Evolutionary conservation across 2,888 invertebrate species (phyloP), one percentile per base, ranked within the genome.

Genomic region (Scaptomyza caliginosa): DNA sequence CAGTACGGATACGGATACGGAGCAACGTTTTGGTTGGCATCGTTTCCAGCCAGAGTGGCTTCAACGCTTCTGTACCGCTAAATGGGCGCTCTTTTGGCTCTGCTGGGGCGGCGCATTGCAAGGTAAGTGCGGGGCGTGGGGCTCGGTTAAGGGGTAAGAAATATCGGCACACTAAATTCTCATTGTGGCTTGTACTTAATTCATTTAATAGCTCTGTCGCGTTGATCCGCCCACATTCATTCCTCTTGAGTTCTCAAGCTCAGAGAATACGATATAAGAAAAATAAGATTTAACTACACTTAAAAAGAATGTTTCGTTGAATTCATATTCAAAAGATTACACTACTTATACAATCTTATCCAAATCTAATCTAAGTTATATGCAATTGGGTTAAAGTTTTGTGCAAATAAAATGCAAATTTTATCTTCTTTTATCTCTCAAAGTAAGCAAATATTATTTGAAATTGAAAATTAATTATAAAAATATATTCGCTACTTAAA

Each of bases 21-120:
- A 71, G 32, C 81, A 68, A 10, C 67, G 74, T 24, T 96, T 95
- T 88, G 96, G 96, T 26, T 95, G 95, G 95, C 93, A 93, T 4
- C 91, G 92, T 80, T 92, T 94, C 85, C 92, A 93, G 50, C 96
- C 96, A 0, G 84, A 90, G 34, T 94, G 93, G 91, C 92, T 95
- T 68, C 96, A 96, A 91, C 90, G 93, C 51, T 95, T 95, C 91
- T 92, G 95, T 16, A 94, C 93, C 1, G 94, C 96, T 13, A 95
- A 95, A 88, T 96, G 96, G 95, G 95, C 95, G 19, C 93, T 96
- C 4, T 95, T 96, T 91, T 96, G 95, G 94, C 92, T 96, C 0
- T 96, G 96, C 89, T 95, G 95, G 94, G 95, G 95, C 4, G 95
- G 95, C 0, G 95, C 95, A 34, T 93, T 96, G 86, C 96, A 96